Evolutionary conservation across 1,140 invertebrate species (phyloP), one percentile per base, ranked within the genome.

Genomic region (Zaprionus lachaisei): DNA sequence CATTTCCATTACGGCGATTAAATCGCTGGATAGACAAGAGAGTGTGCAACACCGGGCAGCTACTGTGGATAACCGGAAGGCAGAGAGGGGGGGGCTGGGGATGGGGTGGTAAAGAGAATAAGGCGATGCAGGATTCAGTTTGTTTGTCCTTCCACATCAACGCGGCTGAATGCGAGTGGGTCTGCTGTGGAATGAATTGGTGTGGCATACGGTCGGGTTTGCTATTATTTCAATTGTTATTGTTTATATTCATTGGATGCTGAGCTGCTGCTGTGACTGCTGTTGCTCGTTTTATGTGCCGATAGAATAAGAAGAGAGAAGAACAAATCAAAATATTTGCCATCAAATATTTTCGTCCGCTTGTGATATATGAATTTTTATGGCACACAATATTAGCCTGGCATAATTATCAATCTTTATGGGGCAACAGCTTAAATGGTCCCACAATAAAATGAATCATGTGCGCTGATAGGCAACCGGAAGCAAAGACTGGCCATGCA

Each of bases 1-100:
- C 81, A 81, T 90, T 90, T 90, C 85, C 85, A 90, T 90, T 90
- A 90, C 79, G 69, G 70, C 85, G 85, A 90, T 90, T 90, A 90
- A 90, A 85, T 90, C 81, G 85, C 81, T 51, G 74, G 63, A 31
- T 37, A 69, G 31, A 58, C 60, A 55, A 37, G 12, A 38, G 56
- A 70, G 12, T 54, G 20, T 31, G 51, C 51, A 20, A 62, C 20
- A 31, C 5, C 14, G 15, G n/a, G 28, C 31, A 34, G 31, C 9
- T 34, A 11, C 31, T 22, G 20, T 49, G 26, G 24, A 5, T 5
- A 26, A 26, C 24, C 24, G 24, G 24, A 26, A 26, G 24, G 4
- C 4, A 26, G 7, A 38, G 14, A 31, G 6, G 22, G 63, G 31
- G 28, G 38, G 15, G 61, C 41, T 47, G 14, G 17, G 37, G 17